These are phyloP conservation scores for Limanda limanda DNA, from an alignment of 2,113 vertebrate species.

Conservation along the genomic window DNA sequence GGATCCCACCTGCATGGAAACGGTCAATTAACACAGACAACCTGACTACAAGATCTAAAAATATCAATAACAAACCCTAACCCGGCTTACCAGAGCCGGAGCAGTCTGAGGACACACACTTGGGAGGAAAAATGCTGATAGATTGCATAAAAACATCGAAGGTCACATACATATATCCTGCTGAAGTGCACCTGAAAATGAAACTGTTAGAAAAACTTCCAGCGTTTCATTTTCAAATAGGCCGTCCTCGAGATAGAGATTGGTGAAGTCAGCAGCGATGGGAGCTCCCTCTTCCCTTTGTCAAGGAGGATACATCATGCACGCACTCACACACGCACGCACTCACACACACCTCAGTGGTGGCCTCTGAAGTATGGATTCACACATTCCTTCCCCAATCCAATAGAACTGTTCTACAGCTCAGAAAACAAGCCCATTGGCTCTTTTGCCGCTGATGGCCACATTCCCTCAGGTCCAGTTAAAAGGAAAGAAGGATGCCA, in stretches of 20 bases:
- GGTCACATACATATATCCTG: conserved; percentile 14
- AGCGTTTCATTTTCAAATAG: conserved; percentile 17
- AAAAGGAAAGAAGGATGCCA: conserved; percentile 31
- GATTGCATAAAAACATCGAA: not conserved
- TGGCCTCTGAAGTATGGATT: too few species aligned
- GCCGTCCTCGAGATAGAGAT: not conserved
- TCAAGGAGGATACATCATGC: not conserved
- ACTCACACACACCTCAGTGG: not conserved
- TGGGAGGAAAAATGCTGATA: not conserved
- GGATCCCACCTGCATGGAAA: conserved; percentile 38
- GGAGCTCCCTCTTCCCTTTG: conserved; percentile 5
- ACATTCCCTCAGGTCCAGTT: conserved; percentile 37
- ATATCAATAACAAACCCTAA: not conserved
- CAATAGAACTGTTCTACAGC: conserved; percentile 13
- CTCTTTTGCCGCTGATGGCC: conserved; percentile 16
- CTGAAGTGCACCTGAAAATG: not conserved
- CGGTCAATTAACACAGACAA: not conserved
- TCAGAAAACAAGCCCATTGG: conserved; percentile 35
- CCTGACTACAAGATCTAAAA: not conserved
- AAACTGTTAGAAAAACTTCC: not conserved
- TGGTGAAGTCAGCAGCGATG: conserved; percentile 12
- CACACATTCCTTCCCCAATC: conserved; percentile 24
- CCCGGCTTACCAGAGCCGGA: not conserved
- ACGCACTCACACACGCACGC: not conserved
- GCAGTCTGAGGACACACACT: not conserved